Percentiles rank a stretch among this genome's conserved stretches.
phyloP scores from a whole-genome alignment of 2,113 vertebrate species.

The Sinocyclocheilus anshuiensis region DNA sequence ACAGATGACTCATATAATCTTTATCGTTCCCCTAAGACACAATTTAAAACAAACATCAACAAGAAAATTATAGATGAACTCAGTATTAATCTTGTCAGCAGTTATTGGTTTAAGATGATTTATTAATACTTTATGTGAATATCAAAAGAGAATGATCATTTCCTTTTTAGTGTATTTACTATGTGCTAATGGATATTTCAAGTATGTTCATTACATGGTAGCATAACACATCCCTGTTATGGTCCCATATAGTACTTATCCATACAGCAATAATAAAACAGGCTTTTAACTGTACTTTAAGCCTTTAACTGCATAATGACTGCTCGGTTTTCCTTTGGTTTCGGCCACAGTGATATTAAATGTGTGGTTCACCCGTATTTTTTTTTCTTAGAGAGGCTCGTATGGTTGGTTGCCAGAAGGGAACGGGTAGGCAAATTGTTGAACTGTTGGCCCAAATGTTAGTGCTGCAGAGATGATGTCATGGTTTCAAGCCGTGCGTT shows the following conservation, averaged over 20 bases:
- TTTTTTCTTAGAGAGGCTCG: neutral
- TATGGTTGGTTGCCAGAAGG: slow-evolving; percentile 18
- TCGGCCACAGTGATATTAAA: slow-evolving; percentile 26
- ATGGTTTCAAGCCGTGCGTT: slow-evolving; percentile 61
- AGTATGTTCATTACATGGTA: neutral
- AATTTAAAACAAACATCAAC: neutral
- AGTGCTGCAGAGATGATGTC: slow-evolving; percentile 78
- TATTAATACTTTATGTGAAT: neutral
- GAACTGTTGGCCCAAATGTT: slow-evolving; percentile 45
- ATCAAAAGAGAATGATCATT: neutral
- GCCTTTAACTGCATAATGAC: slow-evolving; percentile 21
- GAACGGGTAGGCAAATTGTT: slow-evolving; percentile 39
- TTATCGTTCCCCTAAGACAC: neutral
- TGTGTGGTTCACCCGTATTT: slow-evolving; percentile 32
- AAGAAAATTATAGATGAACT: neutral
- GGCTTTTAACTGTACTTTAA: slow-evolving; percentile 11
- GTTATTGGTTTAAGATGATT: neutral
- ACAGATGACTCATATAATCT: neutral
- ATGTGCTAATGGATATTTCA: neutral
- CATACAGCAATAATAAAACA: slow-evolving; percentile 19
- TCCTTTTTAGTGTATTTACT: neutral
- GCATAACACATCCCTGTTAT: neutral
- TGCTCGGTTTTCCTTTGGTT: slow-evolving; percentile 22
- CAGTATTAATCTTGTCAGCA: neutral
- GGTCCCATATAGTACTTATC: neutral